Base-by-base conservation (phyloP, 2,888 invertebrate species). In the Drosophila paranaensis region DNA sequence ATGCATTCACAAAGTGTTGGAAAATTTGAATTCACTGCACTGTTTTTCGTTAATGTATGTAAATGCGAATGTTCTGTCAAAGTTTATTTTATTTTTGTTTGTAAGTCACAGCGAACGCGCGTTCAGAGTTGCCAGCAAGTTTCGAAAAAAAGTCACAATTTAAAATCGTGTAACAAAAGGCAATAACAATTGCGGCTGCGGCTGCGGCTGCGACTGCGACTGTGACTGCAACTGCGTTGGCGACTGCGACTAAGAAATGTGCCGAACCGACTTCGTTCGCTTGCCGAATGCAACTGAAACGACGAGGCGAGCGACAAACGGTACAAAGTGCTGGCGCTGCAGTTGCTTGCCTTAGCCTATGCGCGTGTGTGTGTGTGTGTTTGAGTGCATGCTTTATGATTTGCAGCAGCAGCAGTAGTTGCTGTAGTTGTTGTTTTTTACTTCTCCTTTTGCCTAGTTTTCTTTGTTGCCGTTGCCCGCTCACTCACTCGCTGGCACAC, bases 331-430 rank as follows among this genome's bases (percentile, higher is more conserved):
- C 54, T 74, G 61, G 48, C 39, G 66, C 67, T 64, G 79, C 74
- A 72, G 60, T 64, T 45, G 61, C 56, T 48, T 60, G 53, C 63
- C 5, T 69, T 16, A 16, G 14, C 5, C 35, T n/a, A 20, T 9
- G 50, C 60, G 57, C 67, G 42, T 56, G 56, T 61, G 62, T 77
- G 60, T 60, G 53, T 60, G 73, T 60, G 70, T 62, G 64, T 64
- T 65, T 63, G 79, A 61, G 82, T 79, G 69, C 58, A 69, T 86
- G 83, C 70, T 74, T 90, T 87, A 90, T 89, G 89, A 85, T 89
- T 87, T 90, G 87, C 90, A 86, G 77, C 77, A 58, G 83, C 67
- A 20, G 20, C 20, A 20, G 20, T 20, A 65, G 54, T 39, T 43
- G 62, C 40, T 50, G 45, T 46, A 25, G 56, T 57, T 62, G 60